A percentile compares a stretch with the other conserved stretches of the same genome.
phyloP scores from a whole-genome alignment of 2,113 vertebrate species.

The Menidia beryllina region DNA sequence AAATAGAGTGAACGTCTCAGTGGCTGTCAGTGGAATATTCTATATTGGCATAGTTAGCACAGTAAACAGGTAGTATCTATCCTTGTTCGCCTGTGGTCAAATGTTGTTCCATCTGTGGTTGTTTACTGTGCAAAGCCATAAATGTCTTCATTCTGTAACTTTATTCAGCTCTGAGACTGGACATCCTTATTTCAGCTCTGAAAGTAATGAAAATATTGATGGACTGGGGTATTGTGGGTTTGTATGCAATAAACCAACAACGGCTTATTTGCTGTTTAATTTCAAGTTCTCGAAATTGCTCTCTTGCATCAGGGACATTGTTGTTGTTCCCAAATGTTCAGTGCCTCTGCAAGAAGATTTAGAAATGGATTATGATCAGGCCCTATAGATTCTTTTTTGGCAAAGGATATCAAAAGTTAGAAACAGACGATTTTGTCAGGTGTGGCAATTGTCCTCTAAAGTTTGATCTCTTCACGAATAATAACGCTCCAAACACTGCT shows the following conservation, averaged over 20 bases:
- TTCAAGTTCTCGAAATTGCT: conserved; percentile 52
- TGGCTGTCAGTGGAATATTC: conserved; percentile 82
- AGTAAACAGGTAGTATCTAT: conserved; percentile 84
- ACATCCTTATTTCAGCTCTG: conserved; percentile 78
- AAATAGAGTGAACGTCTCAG: conserved; percentile 64
- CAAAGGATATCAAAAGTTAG: neutral
- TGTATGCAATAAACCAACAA: conserved; percentile 50
- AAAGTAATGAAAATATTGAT: conserved; percentile 80
- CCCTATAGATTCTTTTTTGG: neutral
- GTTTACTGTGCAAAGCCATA: conserved; percentile 80
- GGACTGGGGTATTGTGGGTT: conserved; percentile 77
- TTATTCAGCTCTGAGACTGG: conserved; percentile 79
- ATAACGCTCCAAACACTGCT: neutral
- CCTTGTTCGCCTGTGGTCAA: conserved; percentile 78
- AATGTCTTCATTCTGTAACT: conserved; percentile 79
- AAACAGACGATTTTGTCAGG: neutral
- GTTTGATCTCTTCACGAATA: too few species aligned
- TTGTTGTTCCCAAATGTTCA: conserved; percentile 22
- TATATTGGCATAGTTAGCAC: conserved; percentile 71
- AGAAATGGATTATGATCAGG: conserved; percentile 14
- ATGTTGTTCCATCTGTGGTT: conserved; percentile 85
- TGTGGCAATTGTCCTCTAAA: neutral
- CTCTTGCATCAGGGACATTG: conserved; percentile 48
- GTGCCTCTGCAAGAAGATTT: conserved; percentile 13
- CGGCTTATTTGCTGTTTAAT: conserved; percentile 62